These are phyloP conservation scores for Drosophila mayri DNA, from an alignment of 1,140 invertebrate genomes.

Conservation along the genomic window DNA sequence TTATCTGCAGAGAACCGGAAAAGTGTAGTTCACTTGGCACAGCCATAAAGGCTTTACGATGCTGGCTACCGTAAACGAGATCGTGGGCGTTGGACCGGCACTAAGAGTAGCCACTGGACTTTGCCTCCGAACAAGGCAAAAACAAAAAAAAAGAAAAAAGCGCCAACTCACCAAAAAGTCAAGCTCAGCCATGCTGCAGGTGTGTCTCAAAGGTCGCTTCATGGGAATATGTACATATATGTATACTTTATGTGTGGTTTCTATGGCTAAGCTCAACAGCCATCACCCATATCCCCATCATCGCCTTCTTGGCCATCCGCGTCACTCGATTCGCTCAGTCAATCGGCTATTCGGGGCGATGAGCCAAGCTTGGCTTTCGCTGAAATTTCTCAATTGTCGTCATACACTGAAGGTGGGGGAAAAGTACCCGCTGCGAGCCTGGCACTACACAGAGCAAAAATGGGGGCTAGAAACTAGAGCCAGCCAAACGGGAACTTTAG, in stretches of 20 bases:
- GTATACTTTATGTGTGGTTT: neutral
- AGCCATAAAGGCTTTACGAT: slow-evolving; percentile 15
- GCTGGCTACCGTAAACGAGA: neutral
- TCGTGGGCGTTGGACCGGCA: slow-evolving; percentile 1
- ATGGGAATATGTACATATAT: no score
- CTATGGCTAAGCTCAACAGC: slow-evolving; percentile 2
- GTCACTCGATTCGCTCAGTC: slow-evolving; percentile 4
- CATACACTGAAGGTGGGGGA: slow-evolving; percentile 11
- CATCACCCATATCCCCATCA: neutral
- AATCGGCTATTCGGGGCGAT: slow-evolving; percentile 28
- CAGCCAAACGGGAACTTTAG: neutral
- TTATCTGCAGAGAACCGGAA: slow-evolving; percentile 38
- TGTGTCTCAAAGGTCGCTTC: slow-evolving; percentile 16
- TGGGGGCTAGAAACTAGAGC: neutral
- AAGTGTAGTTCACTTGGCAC: slow-evolving; percentile 5
- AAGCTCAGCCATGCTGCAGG: neutral
- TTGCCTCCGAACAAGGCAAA: neutral
- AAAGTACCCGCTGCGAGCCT: slow-evolving; percentile 23
- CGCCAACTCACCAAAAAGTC: slow-evolving; percentile 17
- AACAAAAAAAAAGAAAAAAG: neutral
- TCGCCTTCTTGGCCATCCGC: neutral
- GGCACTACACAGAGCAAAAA: neutral
- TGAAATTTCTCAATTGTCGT: slow-evolving; percentile 52
- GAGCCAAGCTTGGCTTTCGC: slow-evolving; percentile 34
- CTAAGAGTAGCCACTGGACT: slow-evolving; percentile 2